phyloP scores from a whole-genome alignment of 2,888 invertebrate genomes.

The Morpho helenor region DNA sequence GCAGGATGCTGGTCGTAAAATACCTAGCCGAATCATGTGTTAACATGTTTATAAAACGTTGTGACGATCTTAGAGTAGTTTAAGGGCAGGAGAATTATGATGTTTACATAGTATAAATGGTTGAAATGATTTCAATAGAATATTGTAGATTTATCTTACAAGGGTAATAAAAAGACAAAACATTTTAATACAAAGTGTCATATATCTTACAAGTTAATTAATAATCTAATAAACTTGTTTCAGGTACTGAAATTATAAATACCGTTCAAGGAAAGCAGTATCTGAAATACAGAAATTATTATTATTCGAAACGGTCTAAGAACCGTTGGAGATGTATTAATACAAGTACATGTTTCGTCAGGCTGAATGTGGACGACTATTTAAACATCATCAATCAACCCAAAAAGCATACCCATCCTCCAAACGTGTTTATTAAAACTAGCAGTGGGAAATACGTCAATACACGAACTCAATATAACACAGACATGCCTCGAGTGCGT shows the following conservation, averaged over 20 bases:
- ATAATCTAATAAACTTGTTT: background rate
- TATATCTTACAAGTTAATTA: too few relatives aligned
- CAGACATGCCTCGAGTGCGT: background rate
- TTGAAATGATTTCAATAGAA: too few relatives aligned
- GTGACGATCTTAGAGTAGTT: too few relatives aligned
- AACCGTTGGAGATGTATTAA: conserved; percentile 52
- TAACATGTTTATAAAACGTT: too few relatives aligned
- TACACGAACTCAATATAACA: background rate
- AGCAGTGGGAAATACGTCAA: conserved; percentile 4
- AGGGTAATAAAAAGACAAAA: too few relatives aligned
- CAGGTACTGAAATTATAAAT: conserved; percentile 7
- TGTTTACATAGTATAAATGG: too few relatives aligned
- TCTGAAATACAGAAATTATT: conserved; percentile 11
- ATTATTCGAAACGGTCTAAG: conserved; percentile 6
- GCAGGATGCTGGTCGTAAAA: too few relatives aligned
- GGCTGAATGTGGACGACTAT: conserved; percentile 32
- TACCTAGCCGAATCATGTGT: too few relatives aligned
- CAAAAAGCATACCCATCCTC: conserved; percentile 15
- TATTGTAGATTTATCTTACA: too few relatives aligned
- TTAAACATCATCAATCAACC: conserved; percentile 7
- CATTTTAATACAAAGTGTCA: too few relatives aligned
- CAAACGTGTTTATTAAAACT: conserved; percentile 10
- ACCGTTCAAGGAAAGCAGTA: conserved; percentile 5
- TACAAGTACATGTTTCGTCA: conserved; percentile 43
- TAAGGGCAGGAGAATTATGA: too few relatives aligned